A percentile compares a stretch with the other conserved stretches of the same genome.
These are phyloP conservation scores for Pheosia tremula DNA, from an alignment of 2,888 invertebrate genomes.

Conservation along the genomic window DNA sequence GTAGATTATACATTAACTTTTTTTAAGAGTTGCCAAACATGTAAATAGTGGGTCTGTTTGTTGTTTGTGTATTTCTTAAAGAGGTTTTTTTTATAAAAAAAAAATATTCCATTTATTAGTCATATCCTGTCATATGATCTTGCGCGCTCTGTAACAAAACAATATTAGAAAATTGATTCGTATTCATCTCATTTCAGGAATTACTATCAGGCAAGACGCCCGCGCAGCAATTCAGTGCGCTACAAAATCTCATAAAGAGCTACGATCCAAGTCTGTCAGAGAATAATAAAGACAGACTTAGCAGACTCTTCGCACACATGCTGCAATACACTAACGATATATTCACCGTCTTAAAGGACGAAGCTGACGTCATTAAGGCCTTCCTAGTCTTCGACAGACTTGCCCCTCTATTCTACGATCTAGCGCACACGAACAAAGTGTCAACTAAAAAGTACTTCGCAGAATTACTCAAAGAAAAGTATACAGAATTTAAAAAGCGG, in stretches of 20 bases:
- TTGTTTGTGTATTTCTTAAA: too few species aligned
- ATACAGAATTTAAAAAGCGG: constrained; percentile 85
- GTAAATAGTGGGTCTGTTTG: too few species aligned
- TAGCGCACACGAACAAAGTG: constrained; percentile 89
- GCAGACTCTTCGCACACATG: constrained; percentile 89
- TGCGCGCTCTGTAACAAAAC: too few species aligned
- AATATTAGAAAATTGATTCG: background rate
- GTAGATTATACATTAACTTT: too few species aligned
- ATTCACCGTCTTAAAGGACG: constrained; percentile 68
- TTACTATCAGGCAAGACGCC: constrained; percentile 85
- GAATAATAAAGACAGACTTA: constrained; percentile 91
- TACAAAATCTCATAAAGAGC: constrained; percentile 94
- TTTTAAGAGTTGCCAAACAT: too few species aligned
- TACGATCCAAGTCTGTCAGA: constrained; percentile 92
- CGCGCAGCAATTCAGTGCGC: constrained; percentile 87
- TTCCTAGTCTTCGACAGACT: constrained; percentile 86
- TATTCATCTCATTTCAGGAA: constrained; percentile 59
- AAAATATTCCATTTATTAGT: background rate
- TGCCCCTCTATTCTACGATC: constrained; percentile 85
- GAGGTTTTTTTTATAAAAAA: too few species aligned
- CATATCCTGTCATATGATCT: background rate
- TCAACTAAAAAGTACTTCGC: constrained; percentile 87
- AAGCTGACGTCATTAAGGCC: constrained; percentile 73
- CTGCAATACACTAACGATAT: constrained; percentile 91
- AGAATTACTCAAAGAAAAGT: constrained; percentile 90